Evolutionary conservation across 2,113 vertebrate species (phyloP).

Genomic region (Noctilio leporinus): DNA sequence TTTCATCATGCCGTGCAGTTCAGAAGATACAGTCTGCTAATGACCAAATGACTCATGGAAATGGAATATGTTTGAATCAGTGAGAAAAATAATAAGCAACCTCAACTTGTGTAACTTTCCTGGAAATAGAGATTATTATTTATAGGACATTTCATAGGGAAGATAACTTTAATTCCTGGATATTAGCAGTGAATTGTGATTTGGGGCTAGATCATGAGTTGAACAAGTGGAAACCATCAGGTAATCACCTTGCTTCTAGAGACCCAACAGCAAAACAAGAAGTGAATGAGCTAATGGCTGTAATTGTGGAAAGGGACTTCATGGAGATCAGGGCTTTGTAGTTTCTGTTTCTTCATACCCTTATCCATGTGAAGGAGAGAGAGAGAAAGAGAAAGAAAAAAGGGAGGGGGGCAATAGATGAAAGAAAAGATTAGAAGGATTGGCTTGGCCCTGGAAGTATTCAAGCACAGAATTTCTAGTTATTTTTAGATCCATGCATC

Average conservation of each 20-base stretch:
- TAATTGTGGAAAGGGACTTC: neutral
- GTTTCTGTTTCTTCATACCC: neutral
- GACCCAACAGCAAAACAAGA: neutral
- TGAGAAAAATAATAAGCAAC: neutral
- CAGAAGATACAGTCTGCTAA: neutral
- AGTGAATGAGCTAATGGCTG: neutral
- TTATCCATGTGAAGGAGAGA: neutral
- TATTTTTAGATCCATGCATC: neutral
- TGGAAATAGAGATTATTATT: neutral
- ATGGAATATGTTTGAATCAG: neutral
- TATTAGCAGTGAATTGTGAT: neutral
- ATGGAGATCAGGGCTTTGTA: neutral
- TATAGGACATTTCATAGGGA: neutral
- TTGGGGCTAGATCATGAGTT: neutral
- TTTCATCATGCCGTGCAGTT: neutral
- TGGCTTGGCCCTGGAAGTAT: neutral
- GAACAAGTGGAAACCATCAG: neutral
- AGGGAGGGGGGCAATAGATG: fast-evolving
- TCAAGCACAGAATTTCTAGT: neutral
- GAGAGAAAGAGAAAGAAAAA: neutral
- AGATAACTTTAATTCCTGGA: neutral
- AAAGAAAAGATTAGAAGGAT: neutral
- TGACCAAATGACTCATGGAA: neutral
- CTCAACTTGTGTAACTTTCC: neutral
- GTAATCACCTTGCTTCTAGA: neutral